Evolutionary conservation across 2,888 invertebrate species (phyloP).

Genomic region (Drosophila crucigera): DNA sequence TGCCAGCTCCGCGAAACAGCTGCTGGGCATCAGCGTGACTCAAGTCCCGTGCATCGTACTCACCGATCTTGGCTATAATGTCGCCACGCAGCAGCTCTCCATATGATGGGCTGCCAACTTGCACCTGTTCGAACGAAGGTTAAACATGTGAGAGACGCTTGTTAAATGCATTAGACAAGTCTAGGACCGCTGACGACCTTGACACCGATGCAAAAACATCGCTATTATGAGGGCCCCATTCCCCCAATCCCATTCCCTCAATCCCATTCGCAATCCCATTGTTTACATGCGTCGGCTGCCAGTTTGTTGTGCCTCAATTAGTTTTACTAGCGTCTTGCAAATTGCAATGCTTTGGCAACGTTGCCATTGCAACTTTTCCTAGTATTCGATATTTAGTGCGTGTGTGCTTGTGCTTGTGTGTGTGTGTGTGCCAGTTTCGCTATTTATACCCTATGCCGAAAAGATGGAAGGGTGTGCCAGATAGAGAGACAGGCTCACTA

Average conservation of each 20-base stretch:
- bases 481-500: neutral
- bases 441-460: conserved; percentile 45
- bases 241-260: conserved; percentile 20
- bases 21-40: conserved; percentile 96
- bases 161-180: conserved; percentile 22
- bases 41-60: conserved; percentile 94
- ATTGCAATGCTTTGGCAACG: conserved; percentile 64
- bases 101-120: conserved; percentile 93
- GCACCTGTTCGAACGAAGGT: conserved; percentile 88
- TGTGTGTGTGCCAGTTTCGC: conserved; percentile 61
- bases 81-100: conserved; percentile 95
- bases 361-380: conserved; percentile 52
- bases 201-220: conserved; percentile 45
- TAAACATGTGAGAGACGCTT: conserved; percentile 27
- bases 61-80: conserved; percentile 95
- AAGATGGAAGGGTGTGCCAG: conserved; percentile 25
- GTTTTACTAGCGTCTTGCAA: conserved; percentile 71
- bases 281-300: conserved; percentile 61
- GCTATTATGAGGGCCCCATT: conserved; percentile 39
- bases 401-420: conserved; percentile 3
- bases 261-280: conserved; percentile 35
- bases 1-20: conserved; percentile 92
- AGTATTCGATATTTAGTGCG: conserved; percentile 24
- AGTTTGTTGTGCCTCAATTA: conserved; percentile 74
- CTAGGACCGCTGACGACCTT: conserved; percentile 41